Percentiles rank a stretch among this genome's conserved stretches.
phyloP scores from a whole-genome alignment of 2,797 vertebrate species.

The Danio jaintianensis region DNA sequence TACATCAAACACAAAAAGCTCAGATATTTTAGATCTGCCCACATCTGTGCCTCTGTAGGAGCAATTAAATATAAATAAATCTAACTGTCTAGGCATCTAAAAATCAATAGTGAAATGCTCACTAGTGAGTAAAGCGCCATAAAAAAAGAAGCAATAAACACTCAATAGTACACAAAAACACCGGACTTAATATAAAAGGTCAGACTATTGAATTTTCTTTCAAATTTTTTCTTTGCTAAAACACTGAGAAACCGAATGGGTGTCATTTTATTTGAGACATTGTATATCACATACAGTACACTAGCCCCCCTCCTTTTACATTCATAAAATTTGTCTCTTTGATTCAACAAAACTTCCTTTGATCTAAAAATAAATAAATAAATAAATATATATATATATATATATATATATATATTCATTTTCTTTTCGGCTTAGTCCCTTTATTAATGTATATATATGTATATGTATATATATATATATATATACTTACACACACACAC shows the following conservation, averaged over 20 bases:
- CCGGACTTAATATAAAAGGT: neutral
- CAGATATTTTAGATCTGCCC: neutral
- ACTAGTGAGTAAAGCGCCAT: neutral
- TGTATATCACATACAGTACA: no score
- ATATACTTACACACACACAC: no score
- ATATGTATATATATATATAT: no score
- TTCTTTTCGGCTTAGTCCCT: no score
- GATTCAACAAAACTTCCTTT: no score
- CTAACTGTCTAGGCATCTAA: neutral
- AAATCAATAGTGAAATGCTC: conserved; percentile 3
- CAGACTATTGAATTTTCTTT: neutral
- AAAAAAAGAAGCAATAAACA: conserved; percentile 1
- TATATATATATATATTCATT: no score
- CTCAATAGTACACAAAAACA: neutral
- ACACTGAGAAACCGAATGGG: no score
- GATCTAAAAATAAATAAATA: no score
- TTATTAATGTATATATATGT: no score
- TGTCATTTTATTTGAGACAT: neutral
- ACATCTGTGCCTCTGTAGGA: neutral
- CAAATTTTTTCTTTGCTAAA: neutral
- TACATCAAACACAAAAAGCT: conserved; percentile 5
- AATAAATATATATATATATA: no score
- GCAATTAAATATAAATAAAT: conserved; percentile 2
- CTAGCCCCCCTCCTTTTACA: no score
- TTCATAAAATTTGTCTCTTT: no score